These are phyloP conservation scores for Nothoprocta pentlandii DNA, from an alignment of 2,113 vertebrate species.

Conservation along the genomic window DNA sequence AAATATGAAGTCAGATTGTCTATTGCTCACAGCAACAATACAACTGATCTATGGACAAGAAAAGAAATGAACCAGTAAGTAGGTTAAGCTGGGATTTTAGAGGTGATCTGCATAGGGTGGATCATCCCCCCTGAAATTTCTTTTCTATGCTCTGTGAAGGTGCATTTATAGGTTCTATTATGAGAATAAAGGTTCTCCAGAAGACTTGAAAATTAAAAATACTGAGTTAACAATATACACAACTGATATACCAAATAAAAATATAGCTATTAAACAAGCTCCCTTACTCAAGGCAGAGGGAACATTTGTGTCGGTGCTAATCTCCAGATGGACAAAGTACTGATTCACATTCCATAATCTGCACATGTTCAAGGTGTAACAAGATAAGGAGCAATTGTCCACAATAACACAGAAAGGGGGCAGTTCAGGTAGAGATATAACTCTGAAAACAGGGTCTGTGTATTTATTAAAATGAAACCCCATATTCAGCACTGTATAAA, in stretches of 20 bases:
- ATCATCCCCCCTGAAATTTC: not conserved
- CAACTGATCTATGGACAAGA: not conserved
- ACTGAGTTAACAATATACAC: not conserved
- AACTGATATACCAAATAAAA: not conserved
- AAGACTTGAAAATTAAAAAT: not conserved
- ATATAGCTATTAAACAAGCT: not conserved
- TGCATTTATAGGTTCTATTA: not conserved
- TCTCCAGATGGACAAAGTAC: constrained; percentile 22
- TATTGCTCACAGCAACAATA: not conserved
- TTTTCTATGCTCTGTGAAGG: not conserved
- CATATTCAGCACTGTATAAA: not conserved
- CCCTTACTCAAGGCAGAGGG: not conserved
- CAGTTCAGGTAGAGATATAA: not conserved
- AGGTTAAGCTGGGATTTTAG: not conserved
- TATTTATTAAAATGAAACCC: not conserved
- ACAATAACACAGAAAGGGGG: not conserved
- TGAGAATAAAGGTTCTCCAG: not conserved
- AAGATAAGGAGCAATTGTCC: not conserved
- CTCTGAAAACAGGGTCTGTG: not conserved
- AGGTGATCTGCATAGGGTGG: not conserved
- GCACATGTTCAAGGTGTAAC: not conserved
- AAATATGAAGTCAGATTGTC: not conserved
- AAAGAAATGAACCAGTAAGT: not conserved
- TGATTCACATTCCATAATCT: not conserved
- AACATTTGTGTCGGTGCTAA: not conserved